Evolutionary conservation across 2,113 vertebrate genomes (phyloP), one percentile per base, ranked within the genome.

Genomic region (Onychorhynchus coronatus): DNA sequence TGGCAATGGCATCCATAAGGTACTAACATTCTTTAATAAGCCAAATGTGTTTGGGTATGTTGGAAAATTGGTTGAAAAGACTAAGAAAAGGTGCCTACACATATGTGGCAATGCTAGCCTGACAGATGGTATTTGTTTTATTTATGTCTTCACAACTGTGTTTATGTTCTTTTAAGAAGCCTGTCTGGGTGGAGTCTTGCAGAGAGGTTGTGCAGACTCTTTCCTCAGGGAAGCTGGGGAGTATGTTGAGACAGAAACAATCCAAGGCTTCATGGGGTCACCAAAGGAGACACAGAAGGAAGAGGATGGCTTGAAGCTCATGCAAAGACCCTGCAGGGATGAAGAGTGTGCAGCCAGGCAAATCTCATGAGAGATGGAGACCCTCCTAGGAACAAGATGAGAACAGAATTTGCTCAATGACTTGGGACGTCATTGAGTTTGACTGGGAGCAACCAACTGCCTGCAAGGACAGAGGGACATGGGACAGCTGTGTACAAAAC

Each of bases 121-220:
- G 93, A 89, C 95, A 97, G 95, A 95, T 96, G 93, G 95, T 89
- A 93, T 94, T 94, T 97, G 87, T 94, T 96, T 93, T 93, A 96
- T 96, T 94, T 97, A 94, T 84, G 70, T 72, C 70, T 91, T 93
- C 81, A 91, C 85, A 91, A 94, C 90, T 88, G 55, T 93, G 94
- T 90, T 96, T 95, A 61, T 70, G 83, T 72, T 89, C 88, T 93
- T 95, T 91, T 52, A 91, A 78, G 85, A 90, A 93, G 93, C 18
- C 65, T 85, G 47, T 72, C 93, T 94, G 89, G 81, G 95, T 81
- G 90, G 81, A 95, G 87, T 61, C 55, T 74, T 46, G 35, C 77
- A 79, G 87, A 87, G 61, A 91, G 65, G 74, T 61, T 93, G 84
- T 18, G 39, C 65, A 89, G 81, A 33, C 80, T 91, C 55, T 50